Evolutionary conservation across 2,113 vertebrate species (phyloP), one percentile per base, ranked within the genome.

Genomic region (Podiceps cristatus): DNA sequence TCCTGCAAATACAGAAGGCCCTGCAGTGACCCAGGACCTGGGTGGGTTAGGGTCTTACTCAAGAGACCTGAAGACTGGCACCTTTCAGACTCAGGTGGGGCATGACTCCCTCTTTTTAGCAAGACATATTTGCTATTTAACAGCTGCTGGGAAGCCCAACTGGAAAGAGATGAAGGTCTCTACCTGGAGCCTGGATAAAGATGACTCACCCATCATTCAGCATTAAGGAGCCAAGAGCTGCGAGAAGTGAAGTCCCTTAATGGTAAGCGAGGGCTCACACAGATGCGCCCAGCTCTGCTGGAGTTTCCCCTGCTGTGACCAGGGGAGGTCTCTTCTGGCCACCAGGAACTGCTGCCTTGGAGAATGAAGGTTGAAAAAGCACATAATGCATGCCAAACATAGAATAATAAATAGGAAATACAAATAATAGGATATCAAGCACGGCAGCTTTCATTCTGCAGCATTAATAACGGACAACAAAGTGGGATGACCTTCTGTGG

Each of bases 11-110:
- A 28, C 18, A 71, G 52, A 59, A 59, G 28, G 27, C 45, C 66
- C 4, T 11, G 12, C 0, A 1, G n/a, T 9, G 50, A 59, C 18
- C 20, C 40, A 31, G 37, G 31, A 53, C 16, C 28, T 17, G 18
- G 6, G 13, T 28, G 29, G 37, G 40, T 27, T 16, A 56, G 37
- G 24, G n/a, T 31, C 55, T 59, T 11, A n/a, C 9, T 29, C 58
- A 14, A 60, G 45, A 44, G 64, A 49, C 35, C 12, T 18, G 19
- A 58, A 31, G 23, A 18, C 27, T 40, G 49, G 49, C 27, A 23
- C 44, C 27, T 6, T 0, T 11, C 29, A 69, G 35, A 60, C 0
- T 1, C 47, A 29, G 7, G 31, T 47, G 20, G 52, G 47, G 16
- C 29, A 22, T 1, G 6, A 58, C 12, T 18, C 23, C 31, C 7